Evolutionary conservation across 2,113 vertebrate genomes (phyloP), one percentile per base, ranked within the genome.

Genomic region (Eubucco bourcierii): DNA sequence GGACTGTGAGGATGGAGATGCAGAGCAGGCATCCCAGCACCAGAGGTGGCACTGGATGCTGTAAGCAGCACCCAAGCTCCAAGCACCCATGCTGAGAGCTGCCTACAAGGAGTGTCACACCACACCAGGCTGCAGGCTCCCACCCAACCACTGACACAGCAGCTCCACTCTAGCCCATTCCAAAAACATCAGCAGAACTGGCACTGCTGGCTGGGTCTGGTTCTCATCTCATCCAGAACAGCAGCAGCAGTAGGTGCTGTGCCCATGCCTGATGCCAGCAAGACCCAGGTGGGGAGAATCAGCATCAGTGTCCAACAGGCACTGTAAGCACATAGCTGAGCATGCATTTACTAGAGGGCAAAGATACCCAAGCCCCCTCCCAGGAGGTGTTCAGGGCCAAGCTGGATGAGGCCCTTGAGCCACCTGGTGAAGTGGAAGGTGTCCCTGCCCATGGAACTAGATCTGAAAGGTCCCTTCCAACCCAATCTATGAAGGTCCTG

Each of bases 21-120:
- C 13, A 33, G 18, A 77, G 41, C 34, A 55, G 23, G 15, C 8
- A 23, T 25, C n/a, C 15, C 17, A 33, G 46, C 23, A 74, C 7
- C 61, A 67, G 10, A 88, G 9, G 68, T 50, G 64, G 25, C 29
- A 29, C 23, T 8, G 7, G 47, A 53, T 79, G 55, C 71, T 79
- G n/a, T 63, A 75, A 76, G 47, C 34, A 18, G 58, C 77, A 56
- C 16, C n/a, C 33, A 44, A 37, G n/a, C n/a, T 65, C 55, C 19
- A 72, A 37, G 37, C 46, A 46, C 41, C 31, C 17, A 7, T 0
- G 1, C 1, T 56, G 15, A 56, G 27, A 29, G 15, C 1, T 0
- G 3, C 18, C 82, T 44, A 65, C 47, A 80, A 71, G 46, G 12
- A 60, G 14, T 5, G 55, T 12, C 46, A 47, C 73, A 91, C 20